phyloP scores from a whole-genome alignment of 2,797 vertebrate genomes.

The Ctenopoma kingsleyae region DNA sequence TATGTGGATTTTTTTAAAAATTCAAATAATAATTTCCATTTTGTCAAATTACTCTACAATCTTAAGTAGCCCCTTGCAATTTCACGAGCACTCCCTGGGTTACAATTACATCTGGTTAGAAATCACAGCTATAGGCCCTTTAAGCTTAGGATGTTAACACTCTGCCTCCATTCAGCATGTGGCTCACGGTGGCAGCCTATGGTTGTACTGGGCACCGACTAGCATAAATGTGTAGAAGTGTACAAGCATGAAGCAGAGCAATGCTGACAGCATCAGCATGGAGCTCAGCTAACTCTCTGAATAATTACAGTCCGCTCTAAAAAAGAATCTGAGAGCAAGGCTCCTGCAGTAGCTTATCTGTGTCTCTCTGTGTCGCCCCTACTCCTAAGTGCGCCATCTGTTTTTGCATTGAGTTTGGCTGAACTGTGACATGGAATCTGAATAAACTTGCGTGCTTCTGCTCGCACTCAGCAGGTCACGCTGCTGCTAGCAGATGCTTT shows the following conservation, averaged over 20 bases:
- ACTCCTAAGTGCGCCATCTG: slow-evolving; percentile 72
- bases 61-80: not conserved
- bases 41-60: not conserved
- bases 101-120: not conserved
- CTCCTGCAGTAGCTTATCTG: slow-evolving; percentile 62
- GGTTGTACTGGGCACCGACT: slow-evolving; percentile 24
- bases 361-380: slow-evolving; percentile 64
- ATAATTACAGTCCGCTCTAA: slow-evolving; percentile 65
- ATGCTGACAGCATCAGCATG: slow-evolving; percentile 54
- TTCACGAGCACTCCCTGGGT: not conserved
- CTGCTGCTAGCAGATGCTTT: slow-evolving; percentile 43
- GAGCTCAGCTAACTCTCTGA: slow-evolving; percentile 60
- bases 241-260: slow-evolving; percentile 40
- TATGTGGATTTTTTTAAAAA: not conserved
- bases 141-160: slow-evolving; percentile 9
- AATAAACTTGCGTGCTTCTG: slow-evolving; percentile 52
- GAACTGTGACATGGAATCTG: slow-evolving; percentile 60
- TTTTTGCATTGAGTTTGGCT: slow-evolving; percentile 57
- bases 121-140: slow-evolving; percentile 4
- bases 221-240: slow-evolving; percentile 46
- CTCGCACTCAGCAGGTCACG: slow-evolving; percentile 56
- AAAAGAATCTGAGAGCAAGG: slow-evolving; percentile 35
- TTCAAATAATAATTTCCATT: not conserved
- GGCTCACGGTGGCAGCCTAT: slow-evolving; percentile 38
- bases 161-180: slow-evolving; percentile 4